Evolutionary conservation across 2,113 vertebrate species (phyloP), one percentile per base, ranked within the genome.

Genomic region (Octodon degus): DNA sequence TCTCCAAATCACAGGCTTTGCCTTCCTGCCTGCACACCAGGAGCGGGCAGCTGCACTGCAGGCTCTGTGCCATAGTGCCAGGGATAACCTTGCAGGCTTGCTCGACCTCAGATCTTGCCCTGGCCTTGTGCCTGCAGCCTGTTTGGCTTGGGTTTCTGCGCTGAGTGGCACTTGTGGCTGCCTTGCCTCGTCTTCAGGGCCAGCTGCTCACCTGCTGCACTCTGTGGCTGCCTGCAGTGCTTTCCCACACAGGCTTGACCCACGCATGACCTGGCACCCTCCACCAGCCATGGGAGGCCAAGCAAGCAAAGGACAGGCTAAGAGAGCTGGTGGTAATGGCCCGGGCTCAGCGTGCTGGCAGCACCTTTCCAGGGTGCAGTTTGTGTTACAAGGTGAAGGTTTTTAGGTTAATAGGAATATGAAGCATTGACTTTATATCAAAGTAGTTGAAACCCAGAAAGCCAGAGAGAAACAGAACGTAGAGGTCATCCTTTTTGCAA

Each of bases 1-100:
- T 9, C 20, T 43, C 27, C 40, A 1, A 7, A 17, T 22, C 22
- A 3, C 80, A 1, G 10, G 9, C 25, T 0, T 27, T 10, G 37
- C 60, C 5, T 53, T 22, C 2, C 14, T 1, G 5, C 0, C 0
- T 0, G 16, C 7, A 16, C 37, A 10, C 13, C 1, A 62, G n/a
- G 37, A 63, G 58, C 12, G 2, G 47, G 50, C 30, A 80, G 77
- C 77, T 43, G 22, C 16, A 13, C 40, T 13, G 11, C 37, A 5
- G 9, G 40, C 40, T 80, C 76, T 6, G 14, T 53, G 27, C 19
- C 25, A 30, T 1, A 2, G 47, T 2, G 9, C 27, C 47, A 53
- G 47, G 16, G 43, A 30, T 50, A 43, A 6, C 50, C 27, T 19
- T 12, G 27, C 17, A 30, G 27, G 43, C 76, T 32, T 9, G 16